Evolutionary conservation across 2,888 invertebrate genomes (phyloP), one percentile per base, ranked within the genome.

Genomic region (Athrips mouffetella): DNA sequence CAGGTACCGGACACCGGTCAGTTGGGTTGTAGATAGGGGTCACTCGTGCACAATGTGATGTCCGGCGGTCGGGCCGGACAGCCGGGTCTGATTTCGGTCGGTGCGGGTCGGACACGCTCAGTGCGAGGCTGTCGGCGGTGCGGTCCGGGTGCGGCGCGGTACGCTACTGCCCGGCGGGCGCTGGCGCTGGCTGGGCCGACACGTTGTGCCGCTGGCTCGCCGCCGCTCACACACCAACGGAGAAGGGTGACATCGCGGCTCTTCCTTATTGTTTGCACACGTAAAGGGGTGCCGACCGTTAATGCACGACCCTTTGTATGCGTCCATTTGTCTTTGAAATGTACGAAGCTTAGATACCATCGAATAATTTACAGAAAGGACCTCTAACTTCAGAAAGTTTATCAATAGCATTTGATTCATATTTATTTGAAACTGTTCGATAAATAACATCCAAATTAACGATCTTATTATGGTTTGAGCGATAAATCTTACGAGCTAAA

Each of bases 231-330:
- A 67, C 63, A 62, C 66, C 60, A 63, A 63, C 67, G 70, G 80
- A 81, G 86, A 86, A 86, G 87, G 87, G 86, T 85, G 83, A 83
- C 81, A 85, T 70, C 67, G 64, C 62, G 58, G 65, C 70, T 80
- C 84, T 80, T 83, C 82, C 73, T 79, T 69, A 68, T 81, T 80
- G 73, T 78, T 70, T 63, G 51, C 51, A 53, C 55, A 54, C 51
- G 62, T 60, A 73, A 80, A 80, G 83, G 86, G 83, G 78, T 76
- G 73, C 67, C 67, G 59, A 62, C 70, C 73, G 65, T 71, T 70
- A 62, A 65, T 49, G 54, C 64, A 56, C 53, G 60, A 49, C 66
- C 53, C 60, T 70, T 71, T 35, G 41, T 41, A 27, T 23, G 16
- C 15, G 13, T 11, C 27, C 27, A 41, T 41, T 41, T 41, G 41